Conservation (phyloP, 1,140 invertebrate species). For the Adoxophyes honmai region DNA sequence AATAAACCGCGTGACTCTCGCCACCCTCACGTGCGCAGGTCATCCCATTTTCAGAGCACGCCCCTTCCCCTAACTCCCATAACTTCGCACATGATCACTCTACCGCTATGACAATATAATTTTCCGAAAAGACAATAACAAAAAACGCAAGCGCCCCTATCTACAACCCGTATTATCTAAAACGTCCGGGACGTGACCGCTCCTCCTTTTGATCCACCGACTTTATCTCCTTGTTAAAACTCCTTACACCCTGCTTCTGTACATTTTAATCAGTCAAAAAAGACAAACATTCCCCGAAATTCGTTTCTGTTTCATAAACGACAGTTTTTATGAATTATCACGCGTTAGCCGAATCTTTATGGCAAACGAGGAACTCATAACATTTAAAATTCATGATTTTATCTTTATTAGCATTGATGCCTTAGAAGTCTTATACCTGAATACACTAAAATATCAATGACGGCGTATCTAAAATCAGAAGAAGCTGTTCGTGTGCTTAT, state of each 20-base stretch:
- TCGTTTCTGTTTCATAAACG: constrained; percentile 55
- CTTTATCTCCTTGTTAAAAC: constrained; percentile 60
- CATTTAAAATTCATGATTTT: constrained; percentile 8
- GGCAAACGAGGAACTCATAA: constrained; percentile 18
- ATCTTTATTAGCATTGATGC: constrained; percentile 9
- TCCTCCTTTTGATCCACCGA: constrained; percentile 62
- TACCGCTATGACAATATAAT: constrained; percentile 50
- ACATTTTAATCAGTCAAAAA: constrained; percentile 70
- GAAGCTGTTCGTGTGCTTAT: no score
- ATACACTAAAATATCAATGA: not conserved
- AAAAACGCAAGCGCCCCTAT: constrained; percentile 68
- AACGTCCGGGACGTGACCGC: constrained; percentile 61
- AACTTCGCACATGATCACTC: constrained; percentile 54
- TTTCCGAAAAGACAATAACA: constrained; percentile 60
- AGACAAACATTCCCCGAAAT: constrained; percentile 58
- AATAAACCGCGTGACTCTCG: no score
- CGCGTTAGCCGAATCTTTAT: constrained; percentile 32
- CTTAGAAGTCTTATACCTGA: not conserved
- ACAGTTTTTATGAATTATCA: constrained; percentile 46
- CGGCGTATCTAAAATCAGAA: not conserved
- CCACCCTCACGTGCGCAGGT: constrained; percentile 5
- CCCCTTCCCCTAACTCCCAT: constrained; percentile 23
- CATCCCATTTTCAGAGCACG: constrained; percentile 50
- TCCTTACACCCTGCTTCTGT: constrained; percentile 59
- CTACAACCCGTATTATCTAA: constrained; percentile 58